phyloP scores from a whole-genome alignment of 2,797 vertebrate genomes.

The Alauda arvensis region DNA sequence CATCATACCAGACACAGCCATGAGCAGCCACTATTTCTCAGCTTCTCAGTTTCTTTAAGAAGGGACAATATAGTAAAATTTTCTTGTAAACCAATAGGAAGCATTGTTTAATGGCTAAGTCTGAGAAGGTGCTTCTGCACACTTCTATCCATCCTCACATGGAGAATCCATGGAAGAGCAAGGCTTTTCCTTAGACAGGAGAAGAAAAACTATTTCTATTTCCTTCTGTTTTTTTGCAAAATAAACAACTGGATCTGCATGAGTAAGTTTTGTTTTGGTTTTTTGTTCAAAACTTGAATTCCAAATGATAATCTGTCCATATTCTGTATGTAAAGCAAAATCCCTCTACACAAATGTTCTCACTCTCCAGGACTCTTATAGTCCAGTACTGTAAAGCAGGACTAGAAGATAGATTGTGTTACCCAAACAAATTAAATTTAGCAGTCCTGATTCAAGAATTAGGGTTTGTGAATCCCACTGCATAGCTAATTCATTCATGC shows the following conservation, averaged over 20 bases:
- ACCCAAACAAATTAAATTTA: not conserved
- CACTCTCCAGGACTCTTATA: not conserved
- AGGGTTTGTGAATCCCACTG: not conserved
- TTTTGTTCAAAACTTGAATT: not conserved
- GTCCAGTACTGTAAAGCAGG: not conserved
- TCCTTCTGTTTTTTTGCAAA: not conserved
- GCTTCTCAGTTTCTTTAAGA: not conserved
- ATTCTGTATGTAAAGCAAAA: not conserved
- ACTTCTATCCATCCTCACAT: not conserved
- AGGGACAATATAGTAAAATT: not conserved
- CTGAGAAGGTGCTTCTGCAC: not conserved
- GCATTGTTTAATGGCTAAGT: not conserved
- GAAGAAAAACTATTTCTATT: not conserved
- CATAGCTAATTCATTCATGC: not conserved
- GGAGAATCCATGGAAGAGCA: not conserved
- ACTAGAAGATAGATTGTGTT: not conserved
- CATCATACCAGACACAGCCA: not conserved
- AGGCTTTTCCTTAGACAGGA: not conserved
- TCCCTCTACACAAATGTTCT: not conserved
- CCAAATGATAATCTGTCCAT: not conserved
- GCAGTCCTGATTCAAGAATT: not conserved
- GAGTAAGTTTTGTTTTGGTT: not conserved
- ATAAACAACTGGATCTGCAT: not conserved
- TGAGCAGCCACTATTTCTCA: not conserved
- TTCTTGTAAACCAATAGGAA: not conserved